Conservation (phyloP, 2,888 invertebrate species). For the Macropis europaea region DNA sequence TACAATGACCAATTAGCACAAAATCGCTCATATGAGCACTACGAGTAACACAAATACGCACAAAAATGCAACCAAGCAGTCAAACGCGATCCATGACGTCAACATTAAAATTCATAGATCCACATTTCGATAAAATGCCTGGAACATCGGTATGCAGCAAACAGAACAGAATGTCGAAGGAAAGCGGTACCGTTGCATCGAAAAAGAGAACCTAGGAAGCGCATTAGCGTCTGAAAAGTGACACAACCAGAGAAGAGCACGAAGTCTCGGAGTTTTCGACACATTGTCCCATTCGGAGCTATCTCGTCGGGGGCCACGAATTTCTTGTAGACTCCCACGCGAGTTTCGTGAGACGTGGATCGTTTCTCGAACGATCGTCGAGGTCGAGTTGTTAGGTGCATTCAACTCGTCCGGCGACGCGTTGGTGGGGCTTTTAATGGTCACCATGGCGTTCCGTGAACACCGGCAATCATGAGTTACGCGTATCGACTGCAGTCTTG, state of each 20-base stretch:
- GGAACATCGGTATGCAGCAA: no score
- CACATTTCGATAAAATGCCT: no score
- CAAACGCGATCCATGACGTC: no score
- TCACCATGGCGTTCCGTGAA: conserved; percentile 39
- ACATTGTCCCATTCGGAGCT: conserved; percentile 41
- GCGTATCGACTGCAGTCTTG: conserved; percentile 33
- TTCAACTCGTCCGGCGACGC: conserved; percentile 34
- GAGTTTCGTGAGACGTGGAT: not conserved
- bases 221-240: conserved; percentile 30
- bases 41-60: no score
- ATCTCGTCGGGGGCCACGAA: conserved; percentile 36
- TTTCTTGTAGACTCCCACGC: conserved; percentile 52
- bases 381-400: conserved; percentile 24
- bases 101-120: no score
- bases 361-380: conserved; percentile 28
- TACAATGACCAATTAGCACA: no score
- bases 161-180: no score
- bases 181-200: conserved; percentile 19
- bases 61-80: no score
- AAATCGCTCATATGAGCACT: no score
- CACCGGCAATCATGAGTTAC: conserved; percentile 47
- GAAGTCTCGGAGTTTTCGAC: conserved; percentile 21
- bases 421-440: conserved; percentile 49
- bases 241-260: not conserved
- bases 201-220: conserved; percentile 44